Evolutionary conservation across 2,888 invertebrate genomes (phyloP).

Genomic region (Cylindroiulus punctatus): DNA sequence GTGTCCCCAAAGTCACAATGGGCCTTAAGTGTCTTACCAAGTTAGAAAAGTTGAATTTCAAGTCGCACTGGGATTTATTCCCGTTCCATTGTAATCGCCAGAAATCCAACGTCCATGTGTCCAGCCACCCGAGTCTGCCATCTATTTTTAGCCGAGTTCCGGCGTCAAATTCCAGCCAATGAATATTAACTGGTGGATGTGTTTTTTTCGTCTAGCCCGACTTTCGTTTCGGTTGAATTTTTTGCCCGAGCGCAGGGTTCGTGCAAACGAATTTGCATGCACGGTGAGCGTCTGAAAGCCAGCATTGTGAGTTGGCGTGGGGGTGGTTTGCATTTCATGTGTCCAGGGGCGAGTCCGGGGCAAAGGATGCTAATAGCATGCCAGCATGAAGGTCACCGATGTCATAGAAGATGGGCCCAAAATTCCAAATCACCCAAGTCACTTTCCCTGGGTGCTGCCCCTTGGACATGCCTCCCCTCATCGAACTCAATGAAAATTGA

Average conservation of each 20-base stretch:
- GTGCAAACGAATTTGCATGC: constrained; percentile 10
- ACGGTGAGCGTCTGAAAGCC: constrained; percentile 1
- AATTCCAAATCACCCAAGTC: neutral
- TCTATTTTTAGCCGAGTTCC: neutral
- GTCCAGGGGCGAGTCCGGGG: constrained; percentile 9
- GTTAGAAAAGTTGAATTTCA: too few relatives aligned
- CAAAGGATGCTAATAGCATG: neutral
- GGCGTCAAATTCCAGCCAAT: neutral
- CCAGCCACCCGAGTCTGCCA: neutral
- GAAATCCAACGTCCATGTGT: neutral
- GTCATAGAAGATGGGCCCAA: neutral
- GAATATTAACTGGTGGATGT: neutral
- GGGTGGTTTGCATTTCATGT: neutral
- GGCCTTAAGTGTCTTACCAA: too few relatives aligned
- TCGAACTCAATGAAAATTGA: too few relatives aligned
- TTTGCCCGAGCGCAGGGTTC: neutral
- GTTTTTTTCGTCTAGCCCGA: neutral
- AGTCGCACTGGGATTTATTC: neutral
- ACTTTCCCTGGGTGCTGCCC: neutral
- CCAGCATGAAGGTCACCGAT: neutral
- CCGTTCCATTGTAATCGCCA: neutral
- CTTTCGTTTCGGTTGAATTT: neutral
- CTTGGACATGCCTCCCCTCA: neutral
- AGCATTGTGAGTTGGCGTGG: constrained; percentile 32
- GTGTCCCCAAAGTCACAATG: too few relatives aligned